Conservation (phyloP, 2,113 vertebrate species). For the Turnix velox region DNA sequence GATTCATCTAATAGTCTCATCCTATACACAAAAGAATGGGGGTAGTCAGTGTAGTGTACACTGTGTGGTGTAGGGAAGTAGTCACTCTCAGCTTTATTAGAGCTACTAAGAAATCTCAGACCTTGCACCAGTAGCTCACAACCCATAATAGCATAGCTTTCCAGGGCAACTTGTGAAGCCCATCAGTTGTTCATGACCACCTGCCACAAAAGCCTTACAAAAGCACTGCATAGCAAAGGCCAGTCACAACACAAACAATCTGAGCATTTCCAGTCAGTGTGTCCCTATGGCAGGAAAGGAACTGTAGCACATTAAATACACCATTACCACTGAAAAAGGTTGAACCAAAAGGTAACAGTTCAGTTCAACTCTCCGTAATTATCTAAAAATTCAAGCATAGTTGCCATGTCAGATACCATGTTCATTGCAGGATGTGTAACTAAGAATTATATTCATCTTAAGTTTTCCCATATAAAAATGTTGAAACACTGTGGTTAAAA, state of each 20-base stretch:
- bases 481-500: background rate
- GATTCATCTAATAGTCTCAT: too few species aligned
- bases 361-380: background rate
- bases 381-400: background rate
- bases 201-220: background rate
- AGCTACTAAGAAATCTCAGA: background rate
- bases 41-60: too few species aligned
- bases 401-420: background rate
- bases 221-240: background rate
- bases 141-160: background rate
- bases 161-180: background rate
- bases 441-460: background rate
- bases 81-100: accelerated
- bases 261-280: background rate
- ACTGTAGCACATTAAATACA: background rate
- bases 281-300: background rate
- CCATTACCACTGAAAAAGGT: background rate
- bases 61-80: background rate
- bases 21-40: too few species aligned
- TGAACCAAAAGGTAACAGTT: background rate
- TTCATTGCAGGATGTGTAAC: background rate
- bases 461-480: background rate
- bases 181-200: background rate
- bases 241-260: background rate
- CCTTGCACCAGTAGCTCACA: background rate